Evolutionary conservation across 2,888 invertebrate genomes (phyloP), one percentile per base, ranked within the genome.

Genomic region (Epicampocera succincta): DNA sequence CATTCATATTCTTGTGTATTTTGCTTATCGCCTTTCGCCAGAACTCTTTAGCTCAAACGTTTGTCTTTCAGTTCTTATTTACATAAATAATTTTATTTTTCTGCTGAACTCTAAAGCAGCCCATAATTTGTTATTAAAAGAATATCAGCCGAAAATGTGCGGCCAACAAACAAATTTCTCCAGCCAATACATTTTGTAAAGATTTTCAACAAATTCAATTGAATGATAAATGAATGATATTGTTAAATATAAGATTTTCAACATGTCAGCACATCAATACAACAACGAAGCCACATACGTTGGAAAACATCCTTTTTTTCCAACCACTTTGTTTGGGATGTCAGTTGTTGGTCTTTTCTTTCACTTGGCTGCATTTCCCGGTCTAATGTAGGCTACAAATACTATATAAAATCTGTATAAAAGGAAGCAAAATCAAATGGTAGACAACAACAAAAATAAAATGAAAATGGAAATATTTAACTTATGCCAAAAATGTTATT

Each of bases 401-500:
- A 56, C 50, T 19, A 42, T 29, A 33, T 33, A 9, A 42, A 21
- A 12, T 29, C n/a, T 2, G 44, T 46, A 17, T 38, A 63, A 25
- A 9, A 48, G 17, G 17, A 48, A 48, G 40, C 2, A 17, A 42
- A 50, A 29, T 33, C 15, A 19, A 38, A 13, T 1, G 42, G 33
- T 4, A 68, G 42, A 50, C 33, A 33, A 33, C 33, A 25, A 46
- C 15, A 17, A 21, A 13, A 46, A 58, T 40, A 38, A 58, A 40
- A 44, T 58, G 11, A 29, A 69, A 77, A 56, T 77, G 63, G 56
- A 71, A 71, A 40, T 63, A 46, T 66, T 68, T 71, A 71, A 71
- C 71, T 65, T 71, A 71, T 77, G 77, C 77, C 77, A 77, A 77
- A 77, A 71, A 65, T 77, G 48, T 77, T 42, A 50, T 71, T 71